Conservation (phyloP, 2,113 vertebrate species). For the Indri indri region DNA sequence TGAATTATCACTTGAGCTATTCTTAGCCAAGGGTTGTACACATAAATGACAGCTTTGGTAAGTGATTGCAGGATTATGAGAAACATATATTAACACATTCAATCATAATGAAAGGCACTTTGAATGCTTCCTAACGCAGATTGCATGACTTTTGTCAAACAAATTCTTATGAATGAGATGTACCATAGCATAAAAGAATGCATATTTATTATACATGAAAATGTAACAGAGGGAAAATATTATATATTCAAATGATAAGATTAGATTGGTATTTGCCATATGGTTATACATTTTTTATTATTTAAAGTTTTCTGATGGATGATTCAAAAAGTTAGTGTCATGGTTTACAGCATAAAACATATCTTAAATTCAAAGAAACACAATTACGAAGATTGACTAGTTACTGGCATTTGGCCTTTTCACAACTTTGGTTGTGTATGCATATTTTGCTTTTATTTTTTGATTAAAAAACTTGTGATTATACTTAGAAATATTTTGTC, state of each 20-base stretch:
- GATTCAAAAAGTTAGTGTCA: conserved; percentile 40
- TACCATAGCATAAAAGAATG: conserved; percentile 27
- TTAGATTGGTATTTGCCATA: conserved; percentile 57
- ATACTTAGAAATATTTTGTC: not conserved
- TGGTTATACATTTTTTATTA: conserved; percentile 61
- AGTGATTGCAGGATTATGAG: not conserved
- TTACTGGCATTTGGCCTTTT: not conserved
- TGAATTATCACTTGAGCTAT: not conserved
- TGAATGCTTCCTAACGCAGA: not conserved
- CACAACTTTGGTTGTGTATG: not conserved
- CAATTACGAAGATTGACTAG: not conserved
- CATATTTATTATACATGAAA: conserved; percentile 62
- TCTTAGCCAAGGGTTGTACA: not conserved
- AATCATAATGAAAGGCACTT: not conserved
- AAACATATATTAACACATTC: not conserved
- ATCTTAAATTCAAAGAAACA: not conserved
- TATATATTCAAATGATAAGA: conserved; percentile 60
- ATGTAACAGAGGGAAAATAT: conserved; percentile 46
- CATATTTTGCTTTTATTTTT: not conserved
- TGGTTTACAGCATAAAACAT: not conserved
- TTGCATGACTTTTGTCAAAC: conserved; percentile 24
- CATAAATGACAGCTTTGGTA: not conserved
- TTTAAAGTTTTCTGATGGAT: conserved; percentile 58
- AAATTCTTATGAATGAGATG: conserved; percentile 53
- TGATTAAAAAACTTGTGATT: not conserved